These are phyloP conservation scores for Dendrophyllia cribrosa DNA, from an alignment of 64 coral and sea anemone genomes.

Conservation along the genomic window DNA sequence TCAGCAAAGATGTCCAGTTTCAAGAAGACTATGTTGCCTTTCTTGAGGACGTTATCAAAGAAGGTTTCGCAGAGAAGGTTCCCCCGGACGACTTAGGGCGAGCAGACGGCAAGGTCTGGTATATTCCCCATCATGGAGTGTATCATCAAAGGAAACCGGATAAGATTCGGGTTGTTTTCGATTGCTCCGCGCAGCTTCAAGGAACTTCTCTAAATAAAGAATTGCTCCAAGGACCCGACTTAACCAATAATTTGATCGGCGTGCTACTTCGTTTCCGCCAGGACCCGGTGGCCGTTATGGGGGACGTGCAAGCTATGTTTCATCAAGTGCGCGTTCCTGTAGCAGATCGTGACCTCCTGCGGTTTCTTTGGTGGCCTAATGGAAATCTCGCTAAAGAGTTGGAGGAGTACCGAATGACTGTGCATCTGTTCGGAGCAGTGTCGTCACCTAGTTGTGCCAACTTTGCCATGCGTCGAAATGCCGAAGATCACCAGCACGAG, in stretches of 20 bases:
- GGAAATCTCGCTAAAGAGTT: constrained; percentile 35
- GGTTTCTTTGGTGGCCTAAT: constrained; percentile 64
- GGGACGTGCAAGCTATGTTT: too few species aligned
- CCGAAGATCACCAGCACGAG: too few species aligned
- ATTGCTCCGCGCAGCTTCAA: background rate
- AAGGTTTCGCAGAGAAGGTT: background rate
- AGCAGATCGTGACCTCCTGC: background rate
- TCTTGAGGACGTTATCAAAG: background rate
- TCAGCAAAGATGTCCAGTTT: background rate
- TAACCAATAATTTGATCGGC: background rate
- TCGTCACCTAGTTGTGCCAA: too few species aligned
- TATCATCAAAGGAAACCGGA: background rate
- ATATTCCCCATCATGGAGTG: background rate
- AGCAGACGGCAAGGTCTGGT: background rate
- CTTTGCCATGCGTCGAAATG: too few species aligned
- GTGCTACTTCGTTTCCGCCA: constrained; percentile 18
- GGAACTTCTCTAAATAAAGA: background rate
- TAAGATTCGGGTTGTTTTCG: background rate
- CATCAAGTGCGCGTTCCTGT: too few species aligned
- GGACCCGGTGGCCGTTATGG: constrained; percentile 16
- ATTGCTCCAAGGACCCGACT: constrained; percentile 2
- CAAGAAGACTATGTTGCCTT: background rate
- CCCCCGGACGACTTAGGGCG: background rate
- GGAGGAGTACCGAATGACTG: constrained; percentile 29
- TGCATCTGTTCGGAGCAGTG: too few species aligned